Conservation (phyloP, 2,888 invertebrate genomes). For the Empis livida region DNA sequence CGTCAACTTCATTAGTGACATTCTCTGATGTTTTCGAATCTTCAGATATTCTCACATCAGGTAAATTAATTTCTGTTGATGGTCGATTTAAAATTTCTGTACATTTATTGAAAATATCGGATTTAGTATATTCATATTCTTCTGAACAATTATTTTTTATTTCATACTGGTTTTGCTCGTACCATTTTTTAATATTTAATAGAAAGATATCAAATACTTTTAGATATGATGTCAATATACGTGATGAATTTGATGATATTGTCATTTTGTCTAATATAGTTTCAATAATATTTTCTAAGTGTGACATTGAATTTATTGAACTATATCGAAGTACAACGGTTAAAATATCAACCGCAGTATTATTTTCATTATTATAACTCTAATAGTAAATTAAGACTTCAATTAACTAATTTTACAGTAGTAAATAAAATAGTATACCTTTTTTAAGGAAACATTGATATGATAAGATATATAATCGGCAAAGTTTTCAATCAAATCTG, state of each 20-base stretch:
- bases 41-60: too few relatives aligned
- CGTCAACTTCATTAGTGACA: slow-evolving; percentile 39
- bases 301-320: slow-evolving; percentile 47
- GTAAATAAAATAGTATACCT: slow-evolving; percentile 26
- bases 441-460: slow-evolving; percentile 49
- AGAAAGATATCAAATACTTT: slow-evolving; percentile 59
- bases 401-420: neutral
- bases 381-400: neutral
- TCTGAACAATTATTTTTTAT: slow-evolving; percentile 14
- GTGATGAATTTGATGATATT: slow-evolving; percentile 39
- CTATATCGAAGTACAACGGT: slow-evolving; percentile 59
- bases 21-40: slow-evolving; percentile 39
- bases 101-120: slow-evolving; percentile 24
- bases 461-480: slow-evolving; percentile 64
- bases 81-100: slow-evolving; percentile 20
- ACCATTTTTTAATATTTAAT: slow-evolving; percentile 44
- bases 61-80: slow-evolving; percentile 5
- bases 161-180: slow-evolving; percentile 14
- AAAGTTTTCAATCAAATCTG: slow-evolving; percentile 51
- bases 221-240: slow-evolving; percentile 50
- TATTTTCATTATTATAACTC: slow-evolving; percentile 31
- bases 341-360: slow-evolving; percentile 56
- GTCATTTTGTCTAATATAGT: slow-evolving; percentile 41
- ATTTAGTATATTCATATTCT: slow-evolving; percentile 13
- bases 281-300: slow-evolving; percentile 53